phyloP scores from a whole-genome alignment of 2,797 vertebrate species.

The Kryptolebias ocellatus region DNA sequence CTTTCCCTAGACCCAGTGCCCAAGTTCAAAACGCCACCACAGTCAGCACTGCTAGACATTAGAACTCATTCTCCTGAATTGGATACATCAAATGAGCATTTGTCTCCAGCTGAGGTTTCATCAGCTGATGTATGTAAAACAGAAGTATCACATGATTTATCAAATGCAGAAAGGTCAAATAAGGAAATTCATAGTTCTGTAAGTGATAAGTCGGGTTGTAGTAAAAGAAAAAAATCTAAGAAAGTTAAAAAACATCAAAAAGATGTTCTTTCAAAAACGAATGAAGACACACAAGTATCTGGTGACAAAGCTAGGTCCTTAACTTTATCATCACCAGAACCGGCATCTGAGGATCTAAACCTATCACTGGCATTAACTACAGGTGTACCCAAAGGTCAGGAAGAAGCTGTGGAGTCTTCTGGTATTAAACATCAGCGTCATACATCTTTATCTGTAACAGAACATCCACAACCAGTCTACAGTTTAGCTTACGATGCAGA shows the following conservation, averaged over 20 bases:
- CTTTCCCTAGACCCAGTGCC: slow-evolving; percentile 25
- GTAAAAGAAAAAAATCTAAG: slow-evolving; percentile 17
- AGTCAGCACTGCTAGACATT: slow-evolving; percentile 7
- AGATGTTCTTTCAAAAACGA: slow-evolving; percentile 1
- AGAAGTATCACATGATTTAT: background rate
- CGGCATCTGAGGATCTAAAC: slow-evolving; percentile 8
- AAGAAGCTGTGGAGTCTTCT: background rate
- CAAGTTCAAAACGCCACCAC: slow-evolving; percentile 28
- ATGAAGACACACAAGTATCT: slow-evolving; percentile 1
- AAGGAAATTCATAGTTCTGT: background rate
- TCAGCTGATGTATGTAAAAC: slow-evolving; percentile 1
- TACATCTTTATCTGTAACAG: slow-evolving; percentile 5
- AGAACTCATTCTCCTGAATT: slow-evolving; percentile 38
- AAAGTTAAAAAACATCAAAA: slow-evolving; percentile 1
- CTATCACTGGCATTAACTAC: slow-evolving; percentile 1
- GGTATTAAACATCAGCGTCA: slow-evolving; percentile 11
- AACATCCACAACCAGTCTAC: slow-evolving; percentile 16
- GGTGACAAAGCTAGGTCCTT: background rate
- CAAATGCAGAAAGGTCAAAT: slow-evolving; percentile 3
- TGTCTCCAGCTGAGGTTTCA: slow-evolving; percentile 21
- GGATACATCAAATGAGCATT: slow-evolving; percentile 24
- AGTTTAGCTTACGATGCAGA: slow-evolving; percentile 43
- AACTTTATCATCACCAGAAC: slow-evolving; percentile 12
- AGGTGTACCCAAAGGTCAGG: slow-evolving; percentile 14
- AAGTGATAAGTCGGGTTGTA: background rate